Conservation (phyloP, 2,113 vertebrate genomes). For the Seriola quinqueradiata region DNA sequence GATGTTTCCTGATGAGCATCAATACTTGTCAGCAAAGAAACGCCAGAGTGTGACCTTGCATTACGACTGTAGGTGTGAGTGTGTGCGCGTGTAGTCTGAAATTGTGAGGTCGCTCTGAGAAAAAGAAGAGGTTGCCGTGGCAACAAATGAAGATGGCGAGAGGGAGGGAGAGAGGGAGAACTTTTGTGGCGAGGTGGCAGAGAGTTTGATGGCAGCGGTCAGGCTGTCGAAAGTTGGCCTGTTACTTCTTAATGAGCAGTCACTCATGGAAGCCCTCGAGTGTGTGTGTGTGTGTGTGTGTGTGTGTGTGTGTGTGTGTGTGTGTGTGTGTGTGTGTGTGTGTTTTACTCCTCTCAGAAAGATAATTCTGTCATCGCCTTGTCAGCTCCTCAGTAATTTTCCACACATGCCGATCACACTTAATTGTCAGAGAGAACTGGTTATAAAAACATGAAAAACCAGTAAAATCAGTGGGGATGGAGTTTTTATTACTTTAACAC, state of each 20-base stretch:
- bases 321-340: background rate
- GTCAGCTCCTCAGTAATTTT: conserved; percentile 13
- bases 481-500: conserved; percentile 33
- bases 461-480: conserved; percentile 12
- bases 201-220: conserved; percentile 5
- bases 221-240: conserved; percentile 10
- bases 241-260: conserved; percentile 47
- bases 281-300: background rate
- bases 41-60: conserved; percentile 1
- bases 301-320: conserved; percentile 9
- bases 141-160: conserved; percentile 58
- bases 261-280: background rate
- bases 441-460: conserved; percentile 31
- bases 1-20: conserved; percentile 18
- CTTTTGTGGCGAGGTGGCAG: conserved; percentile 8
- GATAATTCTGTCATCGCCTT: background rate
- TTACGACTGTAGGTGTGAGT: background rate
- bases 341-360: conserved; percentile 21
- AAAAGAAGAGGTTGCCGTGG: conserved; percentile 52
- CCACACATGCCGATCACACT: conserved; percentile 8
- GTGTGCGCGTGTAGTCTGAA: conserved; percentile 3
- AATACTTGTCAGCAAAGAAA: conserved; percentile 26
- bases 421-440: conserved; percentile 41
- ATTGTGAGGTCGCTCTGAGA: conserved; percentile 11
- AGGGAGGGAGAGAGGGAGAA: background rate